Conservation (phyloP, 1,140 invertebrate genomes). For the Paraescarpia echinospica region DNA sequence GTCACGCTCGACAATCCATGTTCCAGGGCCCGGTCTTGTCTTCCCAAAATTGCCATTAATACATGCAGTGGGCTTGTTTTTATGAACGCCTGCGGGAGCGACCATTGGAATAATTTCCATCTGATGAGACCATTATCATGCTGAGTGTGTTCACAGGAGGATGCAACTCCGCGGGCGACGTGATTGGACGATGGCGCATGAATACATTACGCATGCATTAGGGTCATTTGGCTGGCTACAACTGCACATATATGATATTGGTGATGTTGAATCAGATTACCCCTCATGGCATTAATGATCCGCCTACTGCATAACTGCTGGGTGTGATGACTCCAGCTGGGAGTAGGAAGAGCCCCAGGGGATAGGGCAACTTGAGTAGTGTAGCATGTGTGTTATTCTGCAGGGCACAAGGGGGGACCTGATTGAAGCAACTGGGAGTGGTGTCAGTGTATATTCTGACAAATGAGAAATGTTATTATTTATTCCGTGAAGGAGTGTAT, state of each 20-base stretch:
- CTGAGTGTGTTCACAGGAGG: not conserved
- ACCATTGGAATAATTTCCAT: not conserved
- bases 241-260: not conserved
- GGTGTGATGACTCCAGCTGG: not conserved
- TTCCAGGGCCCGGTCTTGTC: not conserved
- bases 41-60: slow-evolving; percentile 1
- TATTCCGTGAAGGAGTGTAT: not conserved
- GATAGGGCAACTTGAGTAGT: not conserved
- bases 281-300: not conserved
- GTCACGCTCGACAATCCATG: not conserved
- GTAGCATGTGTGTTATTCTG: not conserved
- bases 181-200: not conserved
- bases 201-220: slow-evolving; percentile 1
- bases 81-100: not conserved
- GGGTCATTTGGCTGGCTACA: not conserved
- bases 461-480: not conserved
- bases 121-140: not conserved
- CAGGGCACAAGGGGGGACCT: not conserved
- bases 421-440: not conserved
- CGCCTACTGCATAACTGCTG: not conserved
- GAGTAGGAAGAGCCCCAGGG: not conserved
- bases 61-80: not conserved
- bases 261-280: not conserved
- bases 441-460: not conserved
- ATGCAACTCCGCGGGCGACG: not conserved